These are phyloP conservation scores for Lepidocyrtoides sp. DNA, from an alignment of 2,888 invertebrate species.

Conservation along the genomic window DNA sequence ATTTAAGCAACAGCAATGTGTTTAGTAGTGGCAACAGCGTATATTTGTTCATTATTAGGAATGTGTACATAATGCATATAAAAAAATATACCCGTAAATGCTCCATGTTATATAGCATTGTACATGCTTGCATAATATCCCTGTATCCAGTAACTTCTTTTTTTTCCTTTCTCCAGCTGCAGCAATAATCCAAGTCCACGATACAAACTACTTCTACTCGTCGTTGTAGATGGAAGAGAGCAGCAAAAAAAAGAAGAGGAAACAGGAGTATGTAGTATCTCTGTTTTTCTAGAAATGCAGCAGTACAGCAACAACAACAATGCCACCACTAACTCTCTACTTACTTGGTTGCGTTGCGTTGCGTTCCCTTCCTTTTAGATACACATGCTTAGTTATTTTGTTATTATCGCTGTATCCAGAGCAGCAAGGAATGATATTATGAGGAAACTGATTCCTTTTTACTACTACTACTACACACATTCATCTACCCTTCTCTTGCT, in stretches of 20 bases:
- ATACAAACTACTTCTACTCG: neutral
- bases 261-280: neutral
- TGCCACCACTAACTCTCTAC: neutral
- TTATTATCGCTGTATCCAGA: slow-evolving; percentile 46
- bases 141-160: neutral
- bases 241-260: too few species aligned
- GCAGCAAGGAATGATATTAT: neutral
- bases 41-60: slow-evolving; percentile 27
- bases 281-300: neutral
- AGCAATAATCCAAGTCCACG: neutral
- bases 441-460: slow-evolving; percentile 53
- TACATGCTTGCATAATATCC: neutral
- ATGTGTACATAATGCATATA: slow-evolving; percentile 9
- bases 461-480: slow-evolving; percentile 8
- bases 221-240: neutral
- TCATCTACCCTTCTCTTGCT: slow-evolving; percentile 10
- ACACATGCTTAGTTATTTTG: neutral
- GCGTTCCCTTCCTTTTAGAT: neutral
- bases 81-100: neutral
- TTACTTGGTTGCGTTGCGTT: neutral
- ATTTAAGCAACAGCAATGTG: neutral
- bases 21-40: neutral
- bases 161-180: slow-evolving; percentile 23
- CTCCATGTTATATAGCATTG: neutral
- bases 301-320: neutral